Percentiles rank a stretch among this genome's conserved stretches.
Conservation (phyloP, 2,888 invertebrate species). For the Erebia aethiops region DNA sequence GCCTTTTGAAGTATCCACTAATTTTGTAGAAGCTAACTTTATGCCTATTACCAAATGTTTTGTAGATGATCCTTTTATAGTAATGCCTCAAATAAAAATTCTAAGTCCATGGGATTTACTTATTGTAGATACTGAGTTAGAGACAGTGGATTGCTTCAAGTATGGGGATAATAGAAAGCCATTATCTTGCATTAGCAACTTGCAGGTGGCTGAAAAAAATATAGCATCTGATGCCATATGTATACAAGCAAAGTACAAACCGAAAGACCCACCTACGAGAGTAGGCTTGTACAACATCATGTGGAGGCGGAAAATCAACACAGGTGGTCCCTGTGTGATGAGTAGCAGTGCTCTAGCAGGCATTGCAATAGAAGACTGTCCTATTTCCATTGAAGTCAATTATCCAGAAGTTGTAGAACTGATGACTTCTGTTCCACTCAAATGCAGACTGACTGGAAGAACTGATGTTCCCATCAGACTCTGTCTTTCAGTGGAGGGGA, state of each 20-base stretch:
- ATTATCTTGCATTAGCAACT: slow-evolving; percentile 63
- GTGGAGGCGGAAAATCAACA: slow-evolving; percentile 65
- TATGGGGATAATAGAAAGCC: slow-evolving; percentile 62
- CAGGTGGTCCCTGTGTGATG: slow-evolving; percentile 63
- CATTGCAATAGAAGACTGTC: slow-evolving; percentile 84
- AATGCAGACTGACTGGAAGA: slow-evolving; percentile 88
- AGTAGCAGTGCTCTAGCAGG: slow-evolving; percentile 83
- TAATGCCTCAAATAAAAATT: slow-evolving; percentile 87
- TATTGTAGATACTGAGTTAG: slow-evolving; percentile 85
- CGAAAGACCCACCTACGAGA: slow-evolving; percentile 69
- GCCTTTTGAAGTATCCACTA: slow-evolving; percentile 87
- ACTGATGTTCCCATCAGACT: slow-evolving; percentile 88
- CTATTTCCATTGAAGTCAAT: slow-evolving; percentile 83
- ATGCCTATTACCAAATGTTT: slow-evolving; percentile 86
- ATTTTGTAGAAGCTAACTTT: slow-evolving; percentile 86
- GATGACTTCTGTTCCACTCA: slow-evolving; percentile 87
- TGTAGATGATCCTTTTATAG: slow-evolving; percentile 86
- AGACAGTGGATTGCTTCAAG: slow-evolving; percentile 80
- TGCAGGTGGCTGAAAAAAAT: slow-evolving; percentile 69
- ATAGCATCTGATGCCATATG: slow-evolving; percentile 74
- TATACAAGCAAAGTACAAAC: slow-evolving; percentile 68
- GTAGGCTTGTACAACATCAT: slow-evolving; percentile 76
- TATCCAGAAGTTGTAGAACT: slow-evolving; percentile 90
- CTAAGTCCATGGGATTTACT: slow-evolving; percentile 87
- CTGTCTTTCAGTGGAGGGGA: slow-evolving; percentile 89